phyloP scores from a whole-genome alignment of 2,113 vertebrate species.

The Festucalex cinctus region DNA sequence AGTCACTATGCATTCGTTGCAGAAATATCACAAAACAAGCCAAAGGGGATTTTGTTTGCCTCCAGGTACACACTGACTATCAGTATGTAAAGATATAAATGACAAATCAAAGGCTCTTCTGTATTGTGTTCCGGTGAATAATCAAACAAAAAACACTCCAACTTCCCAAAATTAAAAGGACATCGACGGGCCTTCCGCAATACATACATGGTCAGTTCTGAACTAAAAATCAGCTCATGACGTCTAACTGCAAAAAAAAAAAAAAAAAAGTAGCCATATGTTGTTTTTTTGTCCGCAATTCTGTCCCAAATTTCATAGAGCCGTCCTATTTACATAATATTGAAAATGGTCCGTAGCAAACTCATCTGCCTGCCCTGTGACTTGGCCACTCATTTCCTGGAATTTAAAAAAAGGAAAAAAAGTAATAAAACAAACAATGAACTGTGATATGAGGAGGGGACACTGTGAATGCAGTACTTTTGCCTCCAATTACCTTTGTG shows the following conservation, averaged over 20 bases:
- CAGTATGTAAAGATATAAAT: neutral
- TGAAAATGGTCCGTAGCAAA: neutral
- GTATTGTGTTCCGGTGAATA: neutral
- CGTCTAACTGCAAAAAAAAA: neutral
- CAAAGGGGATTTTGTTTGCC: constrained; percentile 22
- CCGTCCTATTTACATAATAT: neutral
- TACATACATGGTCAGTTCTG: neutral
- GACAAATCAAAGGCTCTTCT: neutral
- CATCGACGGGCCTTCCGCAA: neutral
- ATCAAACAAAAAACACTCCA: neutral
- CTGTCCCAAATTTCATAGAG: too few species aligned
- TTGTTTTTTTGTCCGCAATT: too few species aligned
- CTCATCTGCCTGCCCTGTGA: neutral
- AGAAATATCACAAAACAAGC: constrained; percentile 64
- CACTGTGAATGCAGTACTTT: too few species aligned
- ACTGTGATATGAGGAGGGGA: too few species aligned
- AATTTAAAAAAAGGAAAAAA: neutral
- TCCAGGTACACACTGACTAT: neutral
- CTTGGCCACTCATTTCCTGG: neutral
- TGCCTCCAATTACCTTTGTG: neutral
- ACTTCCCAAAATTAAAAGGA: neutral
- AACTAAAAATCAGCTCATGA: neutral
- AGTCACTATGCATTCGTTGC: constrained; percentile 83
- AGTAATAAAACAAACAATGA: too few species aligned
- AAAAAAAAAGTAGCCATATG: neutral